phyloP scores from a whole-genome alignment of 2,113 vertebrate genomes.

The Ahaetulla prasina region DNA sequence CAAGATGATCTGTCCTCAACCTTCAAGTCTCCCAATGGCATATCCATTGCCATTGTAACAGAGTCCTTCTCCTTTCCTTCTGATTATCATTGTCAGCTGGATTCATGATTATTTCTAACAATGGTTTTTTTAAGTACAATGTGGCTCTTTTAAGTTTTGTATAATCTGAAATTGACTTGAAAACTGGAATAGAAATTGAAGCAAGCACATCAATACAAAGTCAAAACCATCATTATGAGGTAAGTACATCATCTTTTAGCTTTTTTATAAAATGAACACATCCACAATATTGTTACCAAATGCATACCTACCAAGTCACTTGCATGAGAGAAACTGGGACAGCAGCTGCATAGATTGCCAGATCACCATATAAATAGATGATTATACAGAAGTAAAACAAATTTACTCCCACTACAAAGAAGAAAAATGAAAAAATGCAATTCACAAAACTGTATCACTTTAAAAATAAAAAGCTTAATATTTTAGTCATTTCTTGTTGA shows the following conservation, averaged over 20 bases:
- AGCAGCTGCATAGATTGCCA: constrained; percentile 96
- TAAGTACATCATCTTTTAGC: neutral
- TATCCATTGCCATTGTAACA: neutral
- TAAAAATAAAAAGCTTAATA: neutral
- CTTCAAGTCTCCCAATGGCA: neutral
- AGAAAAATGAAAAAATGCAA: constrained; percentile 27
- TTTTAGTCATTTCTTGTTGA: neutral
- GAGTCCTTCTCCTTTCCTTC: neutral
- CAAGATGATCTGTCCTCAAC: neutral
- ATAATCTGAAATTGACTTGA: neutral
- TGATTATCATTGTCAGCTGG: neutral
- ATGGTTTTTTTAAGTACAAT: neutral
- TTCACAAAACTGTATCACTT: neutral
- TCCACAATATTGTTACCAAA: neutral
- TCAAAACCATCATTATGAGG: neutral
- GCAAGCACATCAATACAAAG: neutral
- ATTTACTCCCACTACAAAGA: constrained; percentile 88
- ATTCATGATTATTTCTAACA: neutral
- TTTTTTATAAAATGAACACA: neutral
- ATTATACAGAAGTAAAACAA: constrained; percentile 99
- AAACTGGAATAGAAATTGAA: neutral
- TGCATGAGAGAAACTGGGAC: constrained; percentile 95
- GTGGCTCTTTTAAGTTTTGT: neutral
- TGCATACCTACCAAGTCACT: constrained; percentile 87
- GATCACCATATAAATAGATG: constrained; percentile 93